A percentile compares a stretch with the other conserved stretches of the same genome.
Conservation (phyloP, 1,140 invertebrate species). For the Pemphigus obesinymphae region DNA sequence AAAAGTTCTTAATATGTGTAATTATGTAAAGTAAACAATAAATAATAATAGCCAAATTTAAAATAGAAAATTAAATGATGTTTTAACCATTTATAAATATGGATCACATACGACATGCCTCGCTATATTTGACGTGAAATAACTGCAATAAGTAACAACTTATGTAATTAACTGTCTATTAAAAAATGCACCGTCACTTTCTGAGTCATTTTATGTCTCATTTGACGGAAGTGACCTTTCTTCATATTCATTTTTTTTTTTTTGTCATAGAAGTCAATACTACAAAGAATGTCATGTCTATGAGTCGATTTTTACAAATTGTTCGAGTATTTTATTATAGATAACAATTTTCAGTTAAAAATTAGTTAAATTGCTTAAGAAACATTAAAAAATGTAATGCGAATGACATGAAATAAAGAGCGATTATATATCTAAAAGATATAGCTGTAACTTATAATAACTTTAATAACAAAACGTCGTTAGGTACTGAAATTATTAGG, state of each 20-base stretch:
- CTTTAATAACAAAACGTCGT: background rate
- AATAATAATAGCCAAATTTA: too few species aligned
- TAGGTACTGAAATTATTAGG: slow-evolving; percentile 2
- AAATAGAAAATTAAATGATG: background rate
- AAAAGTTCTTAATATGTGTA: too few species aligned
- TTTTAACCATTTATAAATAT: background rate
- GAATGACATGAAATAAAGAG: background rate
- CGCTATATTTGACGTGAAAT: background rate
- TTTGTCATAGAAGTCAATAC: background rate
- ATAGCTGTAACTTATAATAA: background rate
- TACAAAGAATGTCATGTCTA: background rate
- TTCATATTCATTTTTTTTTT: background rate
- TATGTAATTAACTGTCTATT: background rate
- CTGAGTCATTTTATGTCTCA: background rate
- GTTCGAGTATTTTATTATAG: background rate
- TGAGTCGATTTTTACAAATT: background rate
- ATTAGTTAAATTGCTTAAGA: background rate
- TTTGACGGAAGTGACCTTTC: background rate
- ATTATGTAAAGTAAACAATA: too few species aligned
- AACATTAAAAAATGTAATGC: too few species aligned
- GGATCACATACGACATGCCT: background rate
- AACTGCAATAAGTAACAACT: background rate
- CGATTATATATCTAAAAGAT: background rate
- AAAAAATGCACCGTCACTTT: background rate
- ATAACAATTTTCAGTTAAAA: background rate